Evolutionary conservation across 2,113 vertebrate genomes (phyloP).

Genomic region (Actenoides hombroni): DNA sequence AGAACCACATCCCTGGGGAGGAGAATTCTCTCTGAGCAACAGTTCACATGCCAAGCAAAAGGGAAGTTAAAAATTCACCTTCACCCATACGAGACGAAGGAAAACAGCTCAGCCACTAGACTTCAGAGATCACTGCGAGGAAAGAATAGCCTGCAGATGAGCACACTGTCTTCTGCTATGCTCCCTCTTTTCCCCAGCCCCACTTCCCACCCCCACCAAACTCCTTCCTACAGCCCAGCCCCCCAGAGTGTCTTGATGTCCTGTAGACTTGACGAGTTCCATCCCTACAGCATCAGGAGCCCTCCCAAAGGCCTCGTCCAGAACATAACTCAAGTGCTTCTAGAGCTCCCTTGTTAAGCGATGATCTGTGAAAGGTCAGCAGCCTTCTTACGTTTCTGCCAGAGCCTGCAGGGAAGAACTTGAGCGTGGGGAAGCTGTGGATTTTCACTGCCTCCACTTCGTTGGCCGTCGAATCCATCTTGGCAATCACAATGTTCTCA

Average conservation of each 20-base stretch:
- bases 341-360: neutral
- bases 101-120: constrained; percentile 69
- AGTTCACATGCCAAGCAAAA: constrained; percentile 65
- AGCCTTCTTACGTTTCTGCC: constrained; percentile 80
- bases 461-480: constrained; percentile 97
- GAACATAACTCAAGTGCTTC: neutral
- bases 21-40: constrained; percentile 59
- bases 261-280: neutral
- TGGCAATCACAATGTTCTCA: constrained; percentile 84
- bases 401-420: constrained; percentile 90
- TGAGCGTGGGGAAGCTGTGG: constrained; percentile 97
- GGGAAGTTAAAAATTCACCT: constrained; percentile 67
- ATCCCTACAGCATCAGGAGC: neutral
- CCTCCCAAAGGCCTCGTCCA: neutral
- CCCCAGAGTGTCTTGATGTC: neutral
- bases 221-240: neutral
- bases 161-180: constrained; percentile 23
- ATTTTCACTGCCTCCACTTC: constrained; percentile 94
- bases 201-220: neutral
- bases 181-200: constrained; percentile 3
- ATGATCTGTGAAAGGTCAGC: neutral
- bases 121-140: constrained; percentile 61
- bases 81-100: constrained; percentile 64
- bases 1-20: neutral
- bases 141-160: constrained; percentile 65